Percentiles rank a stretch among this genome's conserved stretches.
These are phyloP conservation scores for Itoplectis maculator DNA, from an alignment of 2,888 invertebrate species.

Conservation along the genomic window DNA sequence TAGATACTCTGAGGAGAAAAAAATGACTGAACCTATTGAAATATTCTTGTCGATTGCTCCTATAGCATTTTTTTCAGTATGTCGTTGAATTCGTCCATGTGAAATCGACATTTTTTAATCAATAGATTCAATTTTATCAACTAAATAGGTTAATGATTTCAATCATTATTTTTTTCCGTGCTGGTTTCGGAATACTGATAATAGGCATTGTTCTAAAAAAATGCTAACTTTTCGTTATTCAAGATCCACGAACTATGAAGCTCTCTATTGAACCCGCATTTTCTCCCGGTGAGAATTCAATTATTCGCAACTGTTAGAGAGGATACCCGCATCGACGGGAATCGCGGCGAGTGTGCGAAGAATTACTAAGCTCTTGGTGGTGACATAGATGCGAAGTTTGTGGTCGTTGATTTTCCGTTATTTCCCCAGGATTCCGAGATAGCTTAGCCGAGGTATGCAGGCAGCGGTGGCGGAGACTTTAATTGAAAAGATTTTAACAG, in stretches of 20 bases:
- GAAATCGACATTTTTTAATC: too few species aligned
- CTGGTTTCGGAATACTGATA: too few species aligned
- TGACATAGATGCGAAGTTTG: slow-evolving; percentile 34
- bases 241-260: background rate
- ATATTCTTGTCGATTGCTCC: too few species aligned
- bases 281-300: background rate
- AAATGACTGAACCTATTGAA: too few species aligned
- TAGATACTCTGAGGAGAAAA: too few species aligned
- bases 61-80: too few species aligned
- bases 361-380: slow-evolving; percentile 1
- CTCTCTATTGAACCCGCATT: background rate
- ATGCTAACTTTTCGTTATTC: background rate
- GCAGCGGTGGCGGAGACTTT: background rate
- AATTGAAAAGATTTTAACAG: slow-evolving; percentile 26
- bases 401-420: background rate
- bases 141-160: too few species aligned
- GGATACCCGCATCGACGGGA: background rate
- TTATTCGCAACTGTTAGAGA: slow-evolving; percentile 19
- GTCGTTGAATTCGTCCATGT: too few species aligned
- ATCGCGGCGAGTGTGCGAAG: background rate
- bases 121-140: too few species aligned
- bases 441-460: background rate
- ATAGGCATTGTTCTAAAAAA: too few species aligned
- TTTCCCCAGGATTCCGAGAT: slow-evolving; percentile 8
- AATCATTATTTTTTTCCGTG: too few species aligned